Conservation (phyloP, 2,888 invertebrate genomes). For the Argynnis bischoffii region DNA sequence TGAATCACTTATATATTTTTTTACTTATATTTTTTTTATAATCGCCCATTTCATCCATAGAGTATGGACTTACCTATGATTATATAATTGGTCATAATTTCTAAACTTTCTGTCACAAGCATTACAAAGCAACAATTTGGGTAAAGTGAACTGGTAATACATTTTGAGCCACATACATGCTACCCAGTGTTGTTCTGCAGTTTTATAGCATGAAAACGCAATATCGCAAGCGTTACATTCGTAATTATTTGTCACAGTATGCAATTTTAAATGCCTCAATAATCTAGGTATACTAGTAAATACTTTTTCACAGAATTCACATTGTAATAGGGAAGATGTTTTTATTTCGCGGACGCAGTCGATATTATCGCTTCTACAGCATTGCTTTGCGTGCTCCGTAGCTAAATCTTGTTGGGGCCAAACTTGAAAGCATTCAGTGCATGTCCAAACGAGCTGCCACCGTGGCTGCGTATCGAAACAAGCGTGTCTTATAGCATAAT, state of each 20-base stretch:
- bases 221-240: constrained; percentile 81
- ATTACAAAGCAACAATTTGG: constrained; percentile 73
- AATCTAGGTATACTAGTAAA: constrained; percentile 73
- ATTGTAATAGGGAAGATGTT: constrained; percentile 71
- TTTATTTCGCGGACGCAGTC: constrained; percentile 69
- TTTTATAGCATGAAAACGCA: constrained; percentile 64
- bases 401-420: constrained; percentile 72
- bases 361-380: constrained; percentile 57
- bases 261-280: constrained; percentile 70
- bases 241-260: constrained; percentile 85
- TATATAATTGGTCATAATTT: constrained; percentile 75
- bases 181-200: constrained; percentile 71
- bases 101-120: constrained; percentile 75
- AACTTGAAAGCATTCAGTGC: constrained; percentile 75
- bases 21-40: neutral
- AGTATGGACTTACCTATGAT: constrained; percentile 64
- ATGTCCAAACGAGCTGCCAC: constrained; percentile 78
- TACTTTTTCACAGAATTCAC: constrained; percentile 74
- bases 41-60: neutral
- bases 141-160: constrained; percentile 67
- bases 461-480: constrained; percentile 60
- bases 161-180: constrained; percentile 67
- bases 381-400: constrained; percentile 61
- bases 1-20: neutral
- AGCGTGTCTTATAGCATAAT: constrained; percentile 65